Base-by-base conservation (phyloP, 2,888 invertebrate genomes). In the Philhelius pedissequus region DNA sequence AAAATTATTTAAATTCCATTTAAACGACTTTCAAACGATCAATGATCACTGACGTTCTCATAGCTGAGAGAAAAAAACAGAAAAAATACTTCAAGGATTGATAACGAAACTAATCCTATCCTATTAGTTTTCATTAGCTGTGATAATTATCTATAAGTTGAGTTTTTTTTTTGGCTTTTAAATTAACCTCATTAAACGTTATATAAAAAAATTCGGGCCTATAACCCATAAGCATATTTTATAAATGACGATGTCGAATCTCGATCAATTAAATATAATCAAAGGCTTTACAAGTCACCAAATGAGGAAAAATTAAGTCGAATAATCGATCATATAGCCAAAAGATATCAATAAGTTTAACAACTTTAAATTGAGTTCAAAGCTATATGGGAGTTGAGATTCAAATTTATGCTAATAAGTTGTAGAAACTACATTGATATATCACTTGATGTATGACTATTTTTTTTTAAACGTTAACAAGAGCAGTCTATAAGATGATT, bases 81-180 rank as follows among this genome's bases (percentile, higher is more conserved):
- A 20, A 35, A 8, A 35, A 18, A 35, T n/a, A n/a, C n/a, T n/a
- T n/a, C 5, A 1, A 15, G 45, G 30, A 62, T 43, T 62, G 45
- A 64, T 64, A 48, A 27, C 15, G 32, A 32, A 43, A 48, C 64
- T 64, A 64, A 64, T 48, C 32, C 20, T 32, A 22, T 0, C 32
- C 20, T 48, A 64, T 64, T 64, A 64, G 32, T 48, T 64, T 48
- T 64, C 64, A 64, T 64, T 64, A 64, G 48, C 32, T 48, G n/a
- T n/a, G 64, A 64, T 64, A 64, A 64, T 64, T 20, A 64, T 64
- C 64, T 43, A n/a, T 32, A 48, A 64, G 15, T 43, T 43, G 4
- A 48, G n/a, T 22, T 20, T 64, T 56, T 32, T 56, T 45, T 8
- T 30, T 30, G 9, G 15, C 11, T 9, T 1, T 20, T 32, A 64